Percentiles rank a stretch among this genome's conserved stretches.
Conservation (phyloP, 2,113 vertebrate species). For the Actenoides hombroni region DNA sequence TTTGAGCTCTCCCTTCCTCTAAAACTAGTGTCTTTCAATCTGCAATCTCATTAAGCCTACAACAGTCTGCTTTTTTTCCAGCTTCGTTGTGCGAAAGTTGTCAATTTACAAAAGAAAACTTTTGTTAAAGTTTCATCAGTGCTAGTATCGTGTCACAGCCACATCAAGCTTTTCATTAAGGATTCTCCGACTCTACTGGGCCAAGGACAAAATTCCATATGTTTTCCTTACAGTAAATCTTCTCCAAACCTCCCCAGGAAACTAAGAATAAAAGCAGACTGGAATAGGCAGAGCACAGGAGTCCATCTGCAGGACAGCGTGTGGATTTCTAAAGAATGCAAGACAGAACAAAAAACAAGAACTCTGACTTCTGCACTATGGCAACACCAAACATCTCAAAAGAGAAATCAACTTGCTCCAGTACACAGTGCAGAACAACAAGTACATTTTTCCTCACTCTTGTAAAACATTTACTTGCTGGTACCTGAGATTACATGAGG, state of each 20-base stretch:
- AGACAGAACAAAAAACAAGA: slow-evolving; percentile 27
- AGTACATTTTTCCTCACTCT: background rate
- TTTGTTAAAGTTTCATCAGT: background rate
- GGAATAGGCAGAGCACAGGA: background rate
- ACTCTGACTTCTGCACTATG: slow-evolving; percentile 22
- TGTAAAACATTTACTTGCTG: background rate
- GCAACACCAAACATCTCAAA: background rate
- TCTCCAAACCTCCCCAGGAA: slow-evolving; percentile 19
- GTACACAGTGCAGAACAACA: background rate
- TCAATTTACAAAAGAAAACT: background rate
- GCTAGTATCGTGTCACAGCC: background rate
- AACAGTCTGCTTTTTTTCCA: background rate
- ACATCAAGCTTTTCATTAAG: background rate
- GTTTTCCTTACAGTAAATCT: background rate
- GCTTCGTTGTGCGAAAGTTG: background rate
- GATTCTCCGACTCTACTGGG: background rate
- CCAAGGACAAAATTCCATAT: background rate
- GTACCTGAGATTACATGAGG: background rate
- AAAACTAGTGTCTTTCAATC: background rate
- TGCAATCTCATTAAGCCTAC: background rate
- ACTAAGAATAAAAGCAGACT: slow-evolving; percentile 17
- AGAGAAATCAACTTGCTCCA: background rate
- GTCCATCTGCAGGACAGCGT: background rate
- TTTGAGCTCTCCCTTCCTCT: background rate
- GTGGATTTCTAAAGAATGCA: background rate